These are phyloP conservation scores for Myotis lucifugus DNA, from an alignment of 2,113 vertebrate species.

Conservation along the genomic window DNA sequence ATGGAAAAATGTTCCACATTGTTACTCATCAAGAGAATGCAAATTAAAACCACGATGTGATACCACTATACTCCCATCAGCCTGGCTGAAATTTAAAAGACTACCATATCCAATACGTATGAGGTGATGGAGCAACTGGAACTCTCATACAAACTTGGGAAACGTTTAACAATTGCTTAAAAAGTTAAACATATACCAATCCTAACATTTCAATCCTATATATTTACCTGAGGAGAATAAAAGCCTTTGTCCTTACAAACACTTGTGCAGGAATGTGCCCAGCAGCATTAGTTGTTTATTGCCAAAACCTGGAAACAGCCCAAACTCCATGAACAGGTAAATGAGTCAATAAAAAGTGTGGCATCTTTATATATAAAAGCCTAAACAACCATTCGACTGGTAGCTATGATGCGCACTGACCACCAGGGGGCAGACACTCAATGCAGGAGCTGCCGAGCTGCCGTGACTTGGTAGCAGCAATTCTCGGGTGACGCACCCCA, in stretches of 20 bases:
- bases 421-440: too few species aligned
- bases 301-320: not conserved
- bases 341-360: not conserved
- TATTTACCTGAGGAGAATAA: not conserved
- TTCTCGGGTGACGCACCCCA: too few species aligned
- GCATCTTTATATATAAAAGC: not conserved
- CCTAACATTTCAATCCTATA: not conserved
- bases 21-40: not conserved
- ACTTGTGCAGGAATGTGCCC: not conserved
- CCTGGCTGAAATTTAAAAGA: not conserved
- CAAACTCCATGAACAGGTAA: not conserved
- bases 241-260: not conserved
- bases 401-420: too few species aligned
- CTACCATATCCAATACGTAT: not conserved
- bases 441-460: too few species aligned
- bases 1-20: not conserved
- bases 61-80: not conserved
- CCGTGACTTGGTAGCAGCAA: too few species aligned
- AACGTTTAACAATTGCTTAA: not conserved
- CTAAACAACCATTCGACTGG: too few species aligned
- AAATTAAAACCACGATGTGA: not conserved
- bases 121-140: not conserved
- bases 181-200: not conserved
- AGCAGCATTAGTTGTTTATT: not conserved
- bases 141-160: not conserved